Conservation (phyloP, 2,113 vertebrate genomes). For the Tapirus terrestris region DNA sequence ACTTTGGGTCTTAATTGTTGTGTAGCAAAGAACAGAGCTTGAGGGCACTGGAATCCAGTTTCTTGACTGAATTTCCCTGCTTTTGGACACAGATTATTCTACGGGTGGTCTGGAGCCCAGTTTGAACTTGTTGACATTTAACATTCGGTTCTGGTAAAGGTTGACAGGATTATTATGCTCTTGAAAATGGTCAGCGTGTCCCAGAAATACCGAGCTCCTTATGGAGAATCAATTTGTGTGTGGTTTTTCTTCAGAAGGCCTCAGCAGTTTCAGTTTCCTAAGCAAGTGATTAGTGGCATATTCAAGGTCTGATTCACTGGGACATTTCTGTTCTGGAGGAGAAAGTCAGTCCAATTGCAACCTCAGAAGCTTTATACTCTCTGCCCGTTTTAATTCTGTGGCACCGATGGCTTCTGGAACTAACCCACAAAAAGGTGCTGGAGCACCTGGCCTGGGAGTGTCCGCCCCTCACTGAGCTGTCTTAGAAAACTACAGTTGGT, state of each 20-base stretch:
- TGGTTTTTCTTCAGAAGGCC: slow-evolving; percentile 70
- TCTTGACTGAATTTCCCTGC: background rate
- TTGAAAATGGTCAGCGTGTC: slow-evolving; percentile 60
- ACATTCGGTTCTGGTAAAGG: slow-evolving; percentile 30
- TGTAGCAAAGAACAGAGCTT: background rate
- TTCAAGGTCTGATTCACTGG: slow-evolving; percentile 66
- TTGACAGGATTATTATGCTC: slow-evolving; percentile 58
- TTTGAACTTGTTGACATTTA: slow-evolving; percentile 57
- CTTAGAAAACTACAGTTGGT: background rate
- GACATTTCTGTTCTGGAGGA: slow-evolving; percentile 23
- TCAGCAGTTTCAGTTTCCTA: slow-evolving; percentile 58
- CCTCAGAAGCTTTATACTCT: background rate
- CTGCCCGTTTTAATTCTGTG: background rate
- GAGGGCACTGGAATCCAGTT: background rate
- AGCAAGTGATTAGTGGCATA: slow-evolving; percentile 58
- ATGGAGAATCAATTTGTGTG: slow-evolving; percentile 68
- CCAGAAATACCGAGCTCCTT: slow-evolving; percentile 25
- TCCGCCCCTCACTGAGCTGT: background rate
- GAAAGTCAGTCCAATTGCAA: background rate
- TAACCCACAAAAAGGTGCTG: background rate
- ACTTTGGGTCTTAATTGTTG: background rate
- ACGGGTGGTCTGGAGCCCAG: slow-evolving; percentile 34
- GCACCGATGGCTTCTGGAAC: background rate
- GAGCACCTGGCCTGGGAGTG: background rate
- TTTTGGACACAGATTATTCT: background rate